Percentiles rank a stretch among this genome's conserved stretches.
phyloP scores from a whole-genome alignment of 2,888 invertebrate species.

The Brenthis ino region DNA sequence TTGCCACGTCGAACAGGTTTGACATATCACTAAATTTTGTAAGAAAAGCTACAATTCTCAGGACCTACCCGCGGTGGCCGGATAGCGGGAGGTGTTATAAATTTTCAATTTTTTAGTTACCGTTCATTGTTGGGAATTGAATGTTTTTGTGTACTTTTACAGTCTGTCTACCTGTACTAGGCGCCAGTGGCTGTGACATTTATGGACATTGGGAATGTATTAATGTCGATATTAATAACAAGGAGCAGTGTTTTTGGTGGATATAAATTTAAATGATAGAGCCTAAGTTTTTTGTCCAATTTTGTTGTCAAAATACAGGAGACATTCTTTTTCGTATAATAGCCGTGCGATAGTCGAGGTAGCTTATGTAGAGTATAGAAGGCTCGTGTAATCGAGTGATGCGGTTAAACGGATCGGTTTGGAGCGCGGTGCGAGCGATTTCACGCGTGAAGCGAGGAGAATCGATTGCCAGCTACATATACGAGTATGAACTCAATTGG shows the following conservation, averaged over 20 bases:
- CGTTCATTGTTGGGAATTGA: slow-evolving; percentile 66
- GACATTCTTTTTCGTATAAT: slow-evolving; percentile 55
- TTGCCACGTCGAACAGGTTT: slow-evolving; percentile 77
- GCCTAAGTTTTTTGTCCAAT: slow-evolving; percentile 56
- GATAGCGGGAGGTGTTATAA: slow-evolving; percentile 71
- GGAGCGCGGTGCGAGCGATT: slow-evolving; percentile 65
- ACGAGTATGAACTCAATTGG: slow-evolving; percentile 53
- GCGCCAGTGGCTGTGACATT: slow-evolving; percentile 80
- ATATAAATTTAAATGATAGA: slow-evolving; percentile 71
- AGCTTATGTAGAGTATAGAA: slow-evolving; percentile 41
- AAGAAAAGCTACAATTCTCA: slow-evolving; percentile 78
- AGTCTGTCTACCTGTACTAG: slow-evolving; percentile 75
- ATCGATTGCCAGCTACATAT: slow-evolving; percentile 64
- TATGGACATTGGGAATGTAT: slow-evolving; percentile 77
- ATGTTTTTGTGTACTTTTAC: slow-evolving; percentile 71
- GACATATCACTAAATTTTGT: slow-evolving; percentile 81
- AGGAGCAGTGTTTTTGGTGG: slow-evolving; percentile 62
- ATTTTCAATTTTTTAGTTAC: slow-evolving; percentile 71
- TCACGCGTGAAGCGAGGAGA: slow-evolving; percentile 72
- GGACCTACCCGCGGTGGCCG: slow-evolving; percentile 74
- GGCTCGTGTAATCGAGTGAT: slow-evolving; percentile 63
- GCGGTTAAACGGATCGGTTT: slow-evolving; percentile 65
- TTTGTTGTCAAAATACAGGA: slow-evolving; percentile 66
- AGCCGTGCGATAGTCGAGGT: slow-evolving; percentile 49
- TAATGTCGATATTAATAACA: slow-evolving; percentile 79